Base-by-base conservation (phyloP, 2,888 invertebrate species). In the Drosophila fulvimacula region DNA sequence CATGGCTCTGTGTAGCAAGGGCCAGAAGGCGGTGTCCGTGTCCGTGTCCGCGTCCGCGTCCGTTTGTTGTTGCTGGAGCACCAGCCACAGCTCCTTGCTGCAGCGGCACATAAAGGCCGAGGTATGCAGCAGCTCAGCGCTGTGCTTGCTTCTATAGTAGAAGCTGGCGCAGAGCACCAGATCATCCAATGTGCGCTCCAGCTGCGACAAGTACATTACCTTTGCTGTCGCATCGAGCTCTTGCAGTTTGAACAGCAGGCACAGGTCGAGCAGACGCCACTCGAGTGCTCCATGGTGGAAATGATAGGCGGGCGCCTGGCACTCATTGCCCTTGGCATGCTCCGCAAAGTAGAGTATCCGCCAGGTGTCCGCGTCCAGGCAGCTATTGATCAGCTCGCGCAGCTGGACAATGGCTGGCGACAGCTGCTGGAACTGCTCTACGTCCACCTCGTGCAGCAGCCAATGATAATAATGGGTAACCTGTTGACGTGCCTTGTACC, bases 101-200 rank as follows among this genome's bases (percentile, higher is more conserved):
- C 95, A 95, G 15, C 93, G 93, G 66, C 95, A 95, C 62, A 93
- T 93, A 79, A 94, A 95, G 0, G 94, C 93, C 17, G 93, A 93
- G 53, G 89, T 92, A n/a, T 91, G 89, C 19, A 91, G 78, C n/a
- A 94, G 78, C 69, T 94, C 93, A 5, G 83, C 80, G 5, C 91
- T 82, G 34, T 92, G 90, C 44, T 92, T 92, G 91, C 89, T 91
- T 17, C 76, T 80, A 60, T 86, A 91, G 11, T 89, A 61, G 61
- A 76, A 85, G 13, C 90, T 67, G 3, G 89, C 90, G 57, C 91
- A 90, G 2, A 77, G 68, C 3, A 88, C 30, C 17, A 91, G 67
- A 67, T 91, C 91, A 10, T 88, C 77, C 6, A 92, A 60, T 15
- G 83, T 55, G 1, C 81, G 80, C 57, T 86, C 82, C 49, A 90